Percentiles rank a stretch among this genome's conserved stretches.
phyloP scores from a whole-genome alignment of 2,797 vertebrate species.

The Protosalanx chinensis region DNA sequence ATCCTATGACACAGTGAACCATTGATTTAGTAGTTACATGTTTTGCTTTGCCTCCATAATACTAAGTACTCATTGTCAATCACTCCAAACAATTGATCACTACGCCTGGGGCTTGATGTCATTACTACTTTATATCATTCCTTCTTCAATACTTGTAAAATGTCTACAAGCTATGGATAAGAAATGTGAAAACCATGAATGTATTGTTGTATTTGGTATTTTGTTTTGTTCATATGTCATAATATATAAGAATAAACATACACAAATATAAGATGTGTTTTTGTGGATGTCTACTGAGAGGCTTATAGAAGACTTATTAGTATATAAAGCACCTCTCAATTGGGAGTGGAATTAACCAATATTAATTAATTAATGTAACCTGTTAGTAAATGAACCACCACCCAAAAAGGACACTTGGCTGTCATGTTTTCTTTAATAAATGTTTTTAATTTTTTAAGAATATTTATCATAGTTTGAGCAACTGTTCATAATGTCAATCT shows the following conservation, averaged over 20 bases:
- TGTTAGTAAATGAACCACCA: slow-evolving; percentile 5
- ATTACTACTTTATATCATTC: neutral
- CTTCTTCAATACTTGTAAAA: neutral
- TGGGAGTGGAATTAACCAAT: too few relatives aligned
- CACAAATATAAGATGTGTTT: neutral
- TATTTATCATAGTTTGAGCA: slow-evolving; percentile 67
- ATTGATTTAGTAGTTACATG: neutral
- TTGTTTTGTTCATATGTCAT: slow-evolving; percentile 22
- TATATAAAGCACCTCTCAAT: too few relatives aligned
- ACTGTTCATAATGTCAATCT: slow-evolving; percentile 67
- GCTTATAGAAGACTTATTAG: neutral
- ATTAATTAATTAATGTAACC: too few relatives aligned
- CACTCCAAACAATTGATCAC: neutral
- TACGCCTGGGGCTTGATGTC: neutral
- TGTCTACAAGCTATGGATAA: neutral
- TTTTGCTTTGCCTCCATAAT: neutral
- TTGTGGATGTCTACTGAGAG: neutral
- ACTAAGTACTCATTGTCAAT: neutral
- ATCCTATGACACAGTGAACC: neutral
- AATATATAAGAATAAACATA: slow-evolving; percentile 17
- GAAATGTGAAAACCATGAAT: slow-evolving; percentile 10
- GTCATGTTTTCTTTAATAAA: slow-evolving; percentile 61
- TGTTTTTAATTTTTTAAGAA: slow-evolving; percentile 80
- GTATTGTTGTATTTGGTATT: slow-evolving; percentile 12
- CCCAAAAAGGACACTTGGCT: slow-evolving; percentile 6